phyloP scores from a whole-genome alignment of 2,797 vertebrate species.

The Spinus pinus region DNA sequence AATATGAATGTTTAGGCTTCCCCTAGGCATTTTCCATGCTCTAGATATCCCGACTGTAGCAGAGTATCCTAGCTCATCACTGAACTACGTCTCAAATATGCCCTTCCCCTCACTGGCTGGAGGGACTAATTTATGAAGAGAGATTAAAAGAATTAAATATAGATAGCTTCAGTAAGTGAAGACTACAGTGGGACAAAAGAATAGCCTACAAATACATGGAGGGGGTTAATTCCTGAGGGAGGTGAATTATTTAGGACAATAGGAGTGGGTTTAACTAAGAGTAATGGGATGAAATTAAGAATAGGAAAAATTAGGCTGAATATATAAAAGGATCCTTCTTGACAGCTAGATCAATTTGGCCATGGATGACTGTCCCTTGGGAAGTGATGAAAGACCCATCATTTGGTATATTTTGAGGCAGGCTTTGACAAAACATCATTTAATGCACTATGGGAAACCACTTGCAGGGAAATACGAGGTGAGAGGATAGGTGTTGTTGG shows the following conservation, averaged over 20 bases:
- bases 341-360: constrained; percentile 31
- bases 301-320: constrained; percentile 60
- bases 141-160: constrained; percentile 77
- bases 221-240: constrained; percentile 39
- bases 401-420: neutral
- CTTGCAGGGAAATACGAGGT: neutral
- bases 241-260: constrained; percentile 64
- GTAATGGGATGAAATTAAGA: constrained; percentile 60
- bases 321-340: constrained; percentile 3
- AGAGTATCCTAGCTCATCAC: neutral
- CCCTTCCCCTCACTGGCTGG: constrained; percentile 42
- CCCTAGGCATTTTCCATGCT: constrained; percentile 52
- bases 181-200: constrained; percentile 62
- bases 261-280: constrained; percentile 36
- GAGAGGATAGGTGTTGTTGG: neutral
- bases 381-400: neutral
- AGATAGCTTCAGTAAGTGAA: constrained; percentile 59
- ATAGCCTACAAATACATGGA: constrained; percentile 61
- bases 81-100: constrained; percentile 3
- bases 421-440: neutral
- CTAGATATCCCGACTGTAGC: neutral
- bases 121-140: constrained; percentile 70
- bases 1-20: constrained; percentile 35
- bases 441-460: neutral
- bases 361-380: neutral